Evolutionary conservation across 2,113 vertebrate species (phyloP).

Genomic region (Chamaetylas fuelleborni): DNA sequence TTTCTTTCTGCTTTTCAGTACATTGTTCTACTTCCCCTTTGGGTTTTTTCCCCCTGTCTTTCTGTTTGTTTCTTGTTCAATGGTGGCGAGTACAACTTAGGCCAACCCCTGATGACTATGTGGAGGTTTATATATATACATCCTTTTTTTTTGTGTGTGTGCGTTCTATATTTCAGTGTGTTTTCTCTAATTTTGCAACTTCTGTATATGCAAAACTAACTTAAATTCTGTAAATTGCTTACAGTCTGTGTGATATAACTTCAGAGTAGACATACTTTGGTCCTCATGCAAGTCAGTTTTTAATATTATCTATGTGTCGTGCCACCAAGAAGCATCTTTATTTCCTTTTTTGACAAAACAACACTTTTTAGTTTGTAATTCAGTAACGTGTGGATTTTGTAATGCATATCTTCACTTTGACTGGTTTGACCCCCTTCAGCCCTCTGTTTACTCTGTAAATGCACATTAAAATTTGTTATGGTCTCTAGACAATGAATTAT

Average conservation of each 20-base stretch:
- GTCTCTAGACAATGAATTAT: constrained; percentile 68
- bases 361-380: constrained; percentile 53
- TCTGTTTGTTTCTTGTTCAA: constrained; percentile 57
- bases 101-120: constrained; percentile 70
- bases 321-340: constrained; percentile 27
- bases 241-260: constrained; percentile 73
- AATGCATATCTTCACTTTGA: constrained; percentile 49
- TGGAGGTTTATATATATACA: constrained; percentile 78
- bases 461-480: constrained; percentile 70
- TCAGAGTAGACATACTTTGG: constrained; percentile 69
- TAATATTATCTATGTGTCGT: constrained; percentile 66
- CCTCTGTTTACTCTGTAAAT: constrained; percentile 71
- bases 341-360: constrained; percentile 39
- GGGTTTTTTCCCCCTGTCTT: not conserved
- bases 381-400: constrained; percentile 52
- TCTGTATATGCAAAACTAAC: constrained; percentile 74
- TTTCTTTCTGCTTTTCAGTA: not conserved
- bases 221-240: constrained; percentile 80
- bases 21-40: not conserved
- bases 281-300: constrained; percentile 70
- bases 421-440: constrained; percentile 18
- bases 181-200: constrained; percentile 77
- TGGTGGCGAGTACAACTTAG: constrained; percentile 60
- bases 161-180: constrained; percentile 80
- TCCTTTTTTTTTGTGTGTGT: constrained; percentile 66